Base-by-base conservation (phyloP, 1,140 invertebrate species). In the Branchinecta lindahli region DNA sequence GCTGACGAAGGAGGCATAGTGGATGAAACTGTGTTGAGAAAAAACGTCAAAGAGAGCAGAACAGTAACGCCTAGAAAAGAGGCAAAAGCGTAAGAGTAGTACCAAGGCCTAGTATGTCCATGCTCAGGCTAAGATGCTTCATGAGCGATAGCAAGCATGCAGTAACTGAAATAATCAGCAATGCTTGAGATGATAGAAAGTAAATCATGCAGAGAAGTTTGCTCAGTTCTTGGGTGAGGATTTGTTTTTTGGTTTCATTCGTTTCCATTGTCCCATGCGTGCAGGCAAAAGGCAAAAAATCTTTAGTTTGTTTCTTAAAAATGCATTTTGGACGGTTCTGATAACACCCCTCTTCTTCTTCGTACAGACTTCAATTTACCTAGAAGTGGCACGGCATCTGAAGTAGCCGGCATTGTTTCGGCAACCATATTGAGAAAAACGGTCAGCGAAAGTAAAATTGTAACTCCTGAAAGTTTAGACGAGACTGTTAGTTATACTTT, bases 341-440 rank as follows among this genome's bases (percentile, higher is more conserved):
- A 15, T 20, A 20, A 20, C 52, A 61, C 52, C 52, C 52, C 52
- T 61, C 52, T 61, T 61, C 52, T 61, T 61, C 18, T 61, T 61
- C 12, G 52, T 61, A 15, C 12, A 68, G 72, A 71, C 70, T 72
- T 71, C 68, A 65, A 71, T 72, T 82, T 82, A 90, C 89, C 89
- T 84, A 92, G 87, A 75, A 92, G 83, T 72, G 90, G 90, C 70
- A 92, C 86, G 74, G 88, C 88, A 78, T 91, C 88, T 70, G 88
- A 89, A 68, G 89, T 91, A 73, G 88, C 87, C 71, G 89, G 89
- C 83, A 91, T 90, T 77, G 88, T 86, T 83, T 88, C 83, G 73
- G 85, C 88, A 72, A 92, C 84, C 82, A 92, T 86, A 78, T 92
- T 86, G 82, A 91, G 87, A 82, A 92, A 92, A 78, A 92, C 89